phyloP scores from a whole-genome alignment of 1,140 invertebrate genomes.

The Papilio helenus region DNA sequence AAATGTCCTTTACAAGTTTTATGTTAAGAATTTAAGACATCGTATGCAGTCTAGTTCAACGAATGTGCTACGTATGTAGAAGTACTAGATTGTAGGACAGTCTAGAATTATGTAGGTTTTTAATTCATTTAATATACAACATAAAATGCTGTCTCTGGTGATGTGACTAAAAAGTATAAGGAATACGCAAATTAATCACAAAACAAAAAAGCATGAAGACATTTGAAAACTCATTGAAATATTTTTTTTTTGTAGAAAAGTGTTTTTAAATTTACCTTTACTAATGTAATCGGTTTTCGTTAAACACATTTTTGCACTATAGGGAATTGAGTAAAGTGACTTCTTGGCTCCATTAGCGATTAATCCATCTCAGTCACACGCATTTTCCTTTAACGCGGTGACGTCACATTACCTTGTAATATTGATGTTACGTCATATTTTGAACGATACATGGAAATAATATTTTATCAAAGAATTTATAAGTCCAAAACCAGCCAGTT shows the following conservation, averaged over 20 bases:
- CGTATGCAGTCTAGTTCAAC: neutral
- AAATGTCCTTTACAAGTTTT: conserved; percentile 2
- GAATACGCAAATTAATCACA: no score
- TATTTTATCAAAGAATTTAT: neutral
- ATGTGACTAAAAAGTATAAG: no score
- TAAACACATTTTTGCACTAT: conserved; percentile 36
- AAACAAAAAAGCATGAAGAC: no score
- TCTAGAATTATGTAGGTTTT: neutral
- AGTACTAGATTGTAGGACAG: neutral
- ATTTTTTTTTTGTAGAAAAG: no score
- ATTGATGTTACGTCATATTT: conserved; percentile 27
- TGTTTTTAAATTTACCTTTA: no score
- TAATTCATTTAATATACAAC: no score
- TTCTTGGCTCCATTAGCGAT: conserved; percentile 46
- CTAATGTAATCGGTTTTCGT: conserved; percentile 14
- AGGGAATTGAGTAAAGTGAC: conserved; percentile 25
- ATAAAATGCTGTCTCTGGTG: no score
- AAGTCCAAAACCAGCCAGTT: neutral
- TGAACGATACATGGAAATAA: neutral
- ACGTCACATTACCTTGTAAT: conserved; percentile 16
- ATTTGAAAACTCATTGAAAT: no score
- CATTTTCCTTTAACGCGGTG: conserved; percentile 41
- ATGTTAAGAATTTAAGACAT: neutral
- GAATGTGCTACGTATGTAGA: neutral
- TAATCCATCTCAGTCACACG: conserved; percentile 48